A percentile compares a stretch with the other conserved stretches of the same genome.
Evolutionary conservation across 1,140 invertebrate species (phyloP).

Genomic region (Drusus annulatus): DNA sequence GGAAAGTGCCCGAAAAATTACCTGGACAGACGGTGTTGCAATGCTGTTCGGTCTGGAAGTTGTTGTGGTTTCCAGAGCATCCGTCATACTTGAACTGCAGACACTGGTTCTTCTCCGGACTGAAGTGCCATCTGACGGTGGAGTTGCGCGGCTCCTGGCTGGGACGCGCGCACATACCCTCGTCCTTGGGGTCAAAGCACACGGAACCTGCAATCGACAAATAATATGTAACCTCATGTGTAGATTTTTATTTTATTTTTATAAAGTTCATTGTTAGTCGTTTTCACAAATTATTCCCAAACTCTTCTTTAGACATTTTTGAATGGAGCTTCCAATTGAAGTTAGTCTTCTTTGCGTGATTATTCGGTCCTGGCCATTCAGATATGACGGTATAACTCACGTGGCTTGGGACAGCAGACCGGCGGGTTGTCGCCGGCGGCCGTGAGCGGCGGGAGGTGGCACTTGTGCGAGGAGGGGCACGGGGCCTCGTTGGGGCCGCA

Average conservation of each 20-base stretch:
- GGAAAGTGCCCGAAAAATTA: too few species aligned
- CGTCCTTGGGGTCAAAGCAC: slow-evolving; percentile 83
- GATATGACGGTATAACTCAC: slow-evolving; percentile 64
- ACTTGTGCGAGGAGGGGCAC: slow-evolving; percentile 88
- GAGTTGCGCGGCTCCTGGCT: slow-evolving; percentile 66
- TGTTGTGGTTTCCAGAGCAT: slow-evolving; percentile 89
- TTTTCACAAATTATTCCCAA: too few species aligned
- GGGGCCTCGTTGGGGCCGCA: slow-evolving; percentile 82
- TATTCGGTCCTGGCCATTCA: too few species aligned
- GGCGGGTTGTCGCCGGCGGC: slow-evolving; percentile 74
- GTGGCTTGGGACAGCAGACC: slow-evolving; percentile 88
- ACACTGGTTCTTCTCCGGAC: slow-evolving; percentile 82
- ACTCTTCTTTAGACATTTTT: too few species aligned
- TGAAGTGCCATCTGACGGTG: slow-evolving; percentile 82
- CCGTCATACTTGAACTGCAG: slow-evolving; percentile 80
- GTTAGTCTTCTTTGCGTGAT: too few species aligned
- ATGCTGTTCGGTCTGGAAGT: slow-evolving; percentile 87
- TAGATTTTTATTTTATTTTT: too few species aligned
- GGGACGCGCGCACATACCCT: slow-evolving; percentile 69
- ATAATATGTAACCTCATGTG: too few species aligned
- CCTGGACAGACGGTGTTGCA: slow-evolving; percentile 88
- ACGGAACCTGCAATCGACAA: slow-evolving; percentile 76
- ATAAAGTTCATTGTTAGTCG: too few species aligned
- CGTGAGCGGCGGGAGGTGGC: slow-evolving; percentile 84
- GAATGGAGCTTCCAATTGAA: too few species aligned